Evolutionary conservation across 2,797 vertebrate species (phyloP).

Genomic region (Chlorospingus flavigularis): DNA sequence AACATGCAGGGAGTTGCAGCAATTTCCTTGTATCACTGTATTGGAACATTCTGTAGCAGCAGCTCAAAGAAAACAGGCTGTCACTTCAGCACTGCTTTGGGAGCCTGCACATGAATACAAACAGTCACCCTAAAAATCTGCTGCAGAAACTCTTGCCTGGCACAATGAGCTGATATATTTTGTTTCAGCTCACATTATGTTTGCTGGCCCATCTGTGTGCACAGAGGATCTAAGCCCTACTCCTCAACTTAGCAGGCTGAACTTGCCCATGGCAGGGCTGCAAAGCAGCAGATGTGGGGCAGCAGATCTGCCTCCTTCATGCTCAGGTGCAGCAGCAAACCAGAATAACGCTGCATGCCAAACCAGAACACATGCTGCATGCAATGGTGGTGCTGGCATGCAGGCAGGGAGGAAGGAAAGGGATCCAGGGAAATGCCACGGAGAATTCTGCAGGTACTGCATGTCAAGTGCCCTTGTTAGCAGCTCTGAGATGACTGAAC

Average conservation of each 20-base stretch:
- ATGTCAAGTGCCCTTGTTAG: neutral
- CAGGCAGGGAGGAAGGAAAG: neutral
- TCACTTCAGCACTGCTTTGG: conserved; percentile 15
- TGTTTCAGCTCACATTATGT: conserved; percentile 10
- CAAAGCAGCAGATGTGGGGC: neutral
- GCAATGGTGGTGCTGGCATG: neutral
- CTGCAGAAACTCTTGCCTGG: conserved; percentile 9
- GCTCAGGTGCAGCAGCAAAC: neutral
- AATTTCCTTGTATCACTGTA: neutral
- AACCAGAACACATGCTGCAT: neutral
- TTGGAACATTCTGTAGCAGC: conserved; percentile 32
- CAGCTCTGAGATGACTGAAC: neutral
- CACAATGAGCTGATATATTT: conserved; percentile 25
- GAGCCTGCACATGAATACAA: conserved; percentile 29
- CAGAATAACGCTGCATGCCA: neutral
- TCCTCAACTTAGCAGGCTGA: neutral
- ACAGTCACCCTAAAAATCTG: conserved; percentile 40
- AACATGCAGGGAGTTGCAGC: conserved; percentile 6
- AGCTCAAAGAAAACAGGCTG: conserved; percentile 43
- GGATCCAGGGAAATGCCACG: neutral
- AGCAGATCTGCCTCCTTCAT: neutral
- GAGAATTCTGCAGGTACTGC: neutral
- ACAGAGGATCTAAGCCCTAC: neutral
- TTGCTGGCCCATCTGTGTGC: neutral
- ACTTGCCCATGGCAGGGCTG: neutral